Conservation (phyloP, 2,113 vertebrate species). For the Pachycephala philippinensis region DNA sequence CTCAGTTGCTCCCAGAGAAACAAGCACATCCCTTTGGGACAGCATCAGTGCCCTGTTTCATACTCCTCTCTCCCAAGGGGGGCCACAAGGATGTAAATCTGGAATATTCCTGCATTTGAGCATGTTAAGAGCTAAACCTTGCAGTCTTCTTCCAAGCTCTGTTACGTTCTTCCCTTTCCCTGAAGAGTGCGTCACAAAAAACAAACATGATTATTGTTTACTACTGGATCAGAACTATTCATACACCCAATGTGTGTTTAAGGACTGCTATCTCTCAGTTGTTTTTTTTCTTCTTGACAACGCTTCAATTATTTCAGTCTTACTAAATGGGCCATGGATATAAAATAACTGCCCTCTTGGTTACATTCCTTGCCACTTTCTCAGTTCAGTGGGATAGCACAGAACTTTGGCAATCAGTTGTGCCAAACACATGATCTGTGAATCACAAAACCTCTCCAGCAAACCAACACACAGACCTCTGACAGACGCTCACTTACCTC, state of each 20-base stretch:
- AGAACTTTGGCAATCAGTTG: not conserved
- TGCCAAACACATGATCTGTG: not conserved
- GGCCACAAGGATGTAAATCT: rapidly evolving
- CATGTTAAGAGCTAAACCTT: not conserved
- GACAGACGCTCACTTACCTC: not conserved
- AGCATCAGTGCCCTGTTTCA: not conserved
- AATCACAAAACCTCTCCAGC: not conserved
- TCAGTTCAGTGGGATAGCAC: not conserved
- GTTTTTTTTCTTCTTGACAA: not conserved
- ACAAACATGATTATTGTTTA: not conserved
- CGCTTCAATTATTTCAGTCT: not conserved
- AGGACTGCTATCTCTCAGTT: not conserved
- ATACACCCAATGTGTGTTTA: not conserved
- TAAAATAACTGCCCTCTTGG: not conserved
- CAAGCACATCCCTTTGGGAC: not conserved
- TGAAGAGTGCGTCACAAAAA: not conserved
- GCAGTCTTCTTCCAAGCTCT: not conserved
- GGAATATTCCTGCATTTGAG: not conserved
- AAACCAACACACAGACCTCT: not conserved
- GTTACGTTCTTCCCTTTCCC: rapidly evolving
- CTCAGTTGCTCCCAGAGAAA: not conserved
- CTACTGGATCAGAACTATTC: not conserved
- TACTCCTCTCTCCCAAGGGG: not conserved
- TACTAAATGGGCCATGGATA: not conserved
- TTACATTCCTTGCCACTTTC: not conserved